Evolutionary conservation across 2,888 invertebrate genomes (phyloP).

Genomic region (Mycogona germanica): DNA sequence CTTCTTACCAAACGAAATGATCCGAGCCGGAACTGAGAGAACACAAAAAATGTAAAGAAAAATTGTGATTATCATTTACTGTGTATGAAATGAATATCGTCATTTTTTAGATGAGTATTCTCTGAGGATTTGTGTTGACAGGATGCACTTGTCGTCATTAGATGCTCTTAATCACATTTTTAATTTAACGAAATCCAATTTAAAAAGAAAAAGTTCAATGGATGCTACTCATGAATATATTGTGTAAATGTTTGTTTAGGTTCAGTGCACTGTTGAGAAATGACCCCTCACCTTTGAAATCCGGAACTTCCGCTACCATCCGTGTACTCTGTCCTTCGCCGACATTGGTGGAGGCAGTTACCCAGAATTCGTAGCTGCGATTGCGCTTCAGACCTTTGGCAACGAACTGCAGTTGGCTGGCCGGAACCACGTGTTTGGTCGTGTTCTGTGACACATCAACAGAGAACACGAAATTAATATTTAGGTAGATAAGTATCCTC

Average conservation of each 20-base stretch:
- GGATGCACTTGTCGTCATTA: no score
- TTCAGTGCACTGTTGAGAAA: neutral
- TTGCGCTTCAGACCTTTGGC: conserved; percentile 38
- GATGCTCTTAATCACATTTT: no score
- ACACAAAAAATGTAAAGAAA: conserved; percentile 12
- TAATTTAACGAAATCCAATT: no score
- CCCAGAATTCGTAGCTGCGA: conserved; percentile 47
- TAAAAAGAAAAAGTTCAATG: no score
- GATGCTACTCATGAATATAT: conserved; percentile 23
- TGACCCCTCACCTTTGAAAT: conserved; percentile 24
- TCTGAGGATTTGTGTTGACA: no score
- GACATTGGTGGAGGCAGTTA: conserved; percentile 47
- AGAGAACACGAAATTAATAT: neutral
- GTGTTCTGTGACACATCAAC: conserved; percentile 20
- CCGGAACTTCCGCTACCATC: conserved; percentile 27
- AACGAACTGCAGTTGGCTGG: conserved; percentile 25
- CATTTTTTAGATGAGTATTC: no score
- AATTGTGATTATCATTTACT: no score
- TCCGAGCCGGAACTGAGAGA: conserved; percentile 15
- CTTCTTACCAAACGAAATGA: conserved; percentile 13
- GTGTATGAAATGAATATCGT: no score
- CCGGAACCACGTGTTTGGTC: conserved; percentile 24
- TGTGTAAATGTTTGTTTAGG: neutral
- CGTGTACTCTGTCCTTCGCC: conserved; percentile 40
- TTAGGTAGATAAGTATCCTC: neutral